Percentiles rank a stretch among this genome's conserved stretches.
Evolutionary conservation across 2,797 vertebrate species (phyloP).

Genomic region (Benthosema pterotum): DNA sequence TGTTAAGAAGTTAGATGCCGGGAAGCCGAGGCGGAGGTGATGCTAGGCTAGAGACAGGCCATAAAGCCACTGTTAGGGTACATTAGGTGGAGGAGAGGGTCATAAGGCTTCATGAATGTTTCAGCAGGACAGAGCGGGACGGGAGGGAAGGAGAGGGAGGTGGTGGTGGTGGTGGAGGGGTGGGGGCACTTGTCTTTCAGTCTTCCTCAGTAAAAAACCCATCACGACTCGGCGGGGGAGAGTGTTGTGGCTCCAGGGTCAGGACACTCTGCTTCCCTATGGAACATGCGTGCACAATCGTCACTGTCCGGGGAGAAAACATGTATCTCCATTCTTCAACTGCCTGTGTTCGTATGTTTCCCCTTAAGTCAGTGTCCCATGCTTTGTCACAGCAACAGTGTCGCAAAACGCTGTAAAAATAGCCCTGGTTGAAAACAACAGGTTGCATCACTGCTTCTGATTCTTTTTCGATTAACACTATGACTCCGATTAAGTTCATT

Average conservation of each 20-base stretch:
- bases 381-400: no score
- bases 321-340: no score
- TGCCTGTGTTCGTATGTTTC: no score
- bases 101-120: slow-evolving; percentile 81
- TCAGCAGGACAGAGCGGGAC: slow-evolving; percentile 55
- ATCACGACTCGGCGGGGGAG: slow-evolving; percentile 59
- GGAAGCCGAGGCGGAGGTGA: slow-evolving; percentile 75
- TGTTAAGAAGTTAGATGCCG: slow-evolving; percentile 82
- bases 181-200: slow-evolving; percentile 65
- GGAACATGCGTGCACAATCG: slow-evolving; percentile 7
- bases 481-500: no score
- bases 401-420: no score
- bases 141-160: no score
- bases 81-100: slow-evolving; percentile 78
- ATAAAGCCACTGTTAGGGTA: slow-evolving; percentile 80
- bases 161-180: background rate
- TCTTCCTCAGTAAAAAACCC: slow-evolving; percentile 65
- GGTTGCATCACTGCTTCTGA: no score
- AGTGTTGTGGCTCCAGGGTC: slow-evolving; percentile 39
- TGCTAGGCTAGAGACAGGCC: slow-evolving; percentile 74
- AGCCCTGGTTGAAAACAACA: no score
- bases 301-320: background rate
- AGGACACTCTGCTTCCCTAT: slow-evolving; percentile 46
- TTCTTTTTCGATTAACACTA: no score
- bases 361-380: no score